Evolutionary conservation across 2,888 invertebrate species (phyloP), one percentile per base, ranked within the genome.

Genomic region (Chrysodeixis includens): DNA sequence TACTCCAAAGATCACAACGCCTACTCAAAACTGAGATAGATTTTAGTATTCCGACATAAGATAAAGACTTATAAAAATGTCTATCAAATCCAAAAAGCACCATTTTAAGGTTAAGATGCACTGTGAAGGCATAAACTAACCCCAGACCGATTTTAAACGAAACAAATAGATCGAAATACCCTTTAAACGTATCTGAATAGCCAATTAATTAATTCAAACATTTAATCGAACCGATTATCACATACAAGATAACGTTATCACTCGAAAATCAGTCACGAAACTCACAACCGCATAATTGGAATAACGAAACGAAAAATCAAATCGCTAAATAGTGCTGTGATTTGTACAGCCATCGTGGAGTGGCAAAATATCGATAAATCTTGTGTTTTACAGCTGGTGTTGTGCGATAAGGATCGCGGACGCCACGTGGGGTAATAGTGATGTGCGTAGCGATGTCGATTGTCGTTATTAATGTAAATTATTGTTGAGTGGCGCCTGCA

Each of bases 311-410:
- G 86, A 86, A 89, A 66, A 69, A 76, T 76, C 71, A 72, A 73
- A 82, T 78, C 82, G 71, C 81, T 82, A 81, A 93, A 92, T 94
- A 93, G 93, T 92, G 91, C 83, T 83, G 94, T 92, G 94, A 93
- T 93, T 93, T 93, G 93, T 93, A 84, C 89, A 85, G 82, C 88
- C 88, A 91, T 93, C 92, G 88, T 81, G 81, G 77, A 79, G 83
- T 83, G 86, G 90, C 89, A 91, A 94, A 93, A 92, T 92, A 90
- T 91, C 94, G 93, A 94, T 95, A 95, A 94, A 95, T 94, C 93
- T 92, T 91, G 85, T 90, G 93, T 93, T 95, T 94, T 94, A 95
- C 95, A 94, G 94, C 93, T 92, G 93, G 91, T 86, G 88, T 85
- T 80, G 82, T 74, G 78, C 83, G 94, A 94, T 94, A 94, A 92